Base-by-base conservation (phyloP, 2,113 vertebrate species). In the Callionymus lyra region DNA sequence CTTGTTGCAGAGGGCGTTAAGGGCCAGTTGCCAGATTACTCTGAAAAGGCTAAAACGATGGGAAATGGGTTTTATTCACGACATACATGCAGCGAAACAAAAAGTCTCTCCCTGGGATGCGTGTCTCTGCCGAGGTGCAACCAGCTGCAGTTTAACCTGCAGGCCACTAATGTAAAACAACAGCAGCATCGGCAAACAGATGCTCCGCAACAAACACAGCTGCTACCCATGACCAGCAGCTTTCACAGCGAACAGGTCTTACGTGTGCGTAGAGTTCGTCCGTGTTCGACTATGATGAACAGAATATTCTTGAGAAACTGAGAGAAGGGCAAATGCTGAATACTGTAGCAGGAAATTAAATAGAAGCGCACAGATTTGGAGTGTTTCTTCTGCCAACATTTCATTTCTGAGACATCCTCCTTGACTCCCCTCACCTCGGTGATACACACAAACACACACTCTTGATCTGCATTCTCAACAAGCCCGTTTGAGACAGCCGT, bases 121-220 rank as follows among this genome's bases (percentile, higher is more conserved):
- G 38, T 67, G 34, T 54, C 34, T 43, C 39, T 33, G 36, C 59
- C 15, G 36, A 54, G 62, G 56, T 38, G 48, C 53, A 63, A 62
- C 69, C 72, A 67, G 76, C 56, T 74, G 72, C 76, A 77, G 72
- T 68, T 72, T 79, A 63, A 68, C 70, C 72, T 45, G 59, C 51
- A 43, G 63, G 17, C 59, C 45, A 39, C 60, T 50, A 44, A 71
- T 58, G 47, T 76, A 61, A 70, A 67, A 69, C 68, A 69, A 77
- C 50, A 34, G 18, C 56, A 50, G 65, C 46, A 59, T 63, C 55
- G 63, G 60, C 53, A 64, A 34, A 51, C 52, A 56, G 65, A 72
- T 47, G 41, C 44, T 60, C 51, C 47, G 31, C 43, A 56, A 56
- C 72, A 70, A 76, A 76, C 63, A 68, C 68, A 69, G 68, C 66